Base-by-base conservation (phyloP, 2,113 vertebrate genomes). In the Propithecus coquereli region DNA sequence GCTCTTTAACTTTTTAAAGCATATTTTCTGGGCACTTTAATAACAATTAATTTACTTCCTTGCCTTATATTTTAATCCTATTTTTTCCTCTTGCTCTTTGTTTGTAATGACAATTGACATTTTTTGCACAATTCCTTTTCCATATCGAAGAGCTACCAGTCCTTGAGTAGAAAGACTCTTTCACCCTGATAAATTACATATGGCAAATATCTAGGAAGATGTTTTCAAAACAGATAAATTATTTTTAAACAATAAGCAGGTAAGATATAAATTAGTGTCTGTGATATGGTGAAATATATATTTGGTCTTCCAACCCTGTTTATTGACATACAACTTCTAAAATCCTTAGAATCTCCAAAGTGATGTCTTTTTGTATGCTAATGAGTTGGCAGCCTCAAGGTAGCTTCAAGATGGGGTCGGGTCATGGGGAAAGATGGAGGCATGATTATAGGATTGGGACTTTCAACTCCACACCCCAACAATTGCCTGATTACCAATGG, bases 101-200 rank as follows among this genome's bases (percentile, higher is more conserved):
- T 93, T 91, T 74, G 61, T 95, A 74, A 83, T 66, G 82, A 88
- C 57, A 87, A 80, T 68, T 84, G 61, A n/a, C 57, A 90, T 57
- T 83, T 94, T 92, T 61, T 85, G 52, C 37, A 82, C 50, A 83
- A 59, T 80, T 96, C 40, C 52, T 91, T 95, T 94, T 92, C 30
- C 87, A 0, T 66, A 54, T 90, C 47, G 40, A 47, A 95, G 59
- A 86, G 23, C 57, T 73, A 32, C 22, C 11, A 90, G 63, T 22
- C 57, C n/a, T 65, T 57, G 76, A 92, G 37, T 47, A 63, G 54
- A 77, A 91, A 96, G 87, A 65, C 4, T 66, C 81, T 84, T 96
- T 96, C 66, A 65, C 45, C 6, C 63, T 83, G 68, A 89, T 92
- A 89, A 97, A 96, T 93, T 89, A 63, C 47, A 89, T 30, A 37